These are phyloP conservation scores for Ctenopoma multispine DNA, from an alignment of 2,797 vertebrate species.

Conservation along the genomic window DNA sequence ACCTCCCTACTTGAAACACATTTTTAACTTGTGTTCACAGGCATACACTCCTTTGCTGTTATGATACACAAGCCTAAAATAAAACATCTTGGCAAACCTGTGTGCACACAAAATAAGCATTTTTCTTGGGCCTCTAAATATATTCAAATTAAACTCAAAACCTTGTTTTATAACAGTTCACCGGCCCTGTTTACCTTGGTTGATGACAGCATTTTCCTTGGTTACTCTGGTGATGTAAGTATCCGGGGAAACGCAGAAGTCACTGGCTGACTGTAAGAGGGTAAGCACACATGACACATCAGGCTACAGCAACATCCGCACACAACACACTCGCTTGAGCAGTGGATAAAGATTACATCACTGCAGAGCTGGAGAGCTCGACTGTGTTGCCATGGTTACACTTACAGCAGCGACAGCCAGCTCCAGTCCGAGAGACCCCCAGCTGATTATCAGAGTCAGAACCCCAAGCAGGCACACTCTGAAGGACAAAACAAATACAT, in stretches of 20 bases:
- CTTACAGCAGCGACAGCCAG: constrained; percentile 93
- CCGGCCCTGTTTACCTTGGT: constrained; percentile 76
- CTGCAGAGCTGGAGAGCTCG: constrained; percentile 58
- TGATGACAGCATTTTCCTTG: constrained; percentile 86
- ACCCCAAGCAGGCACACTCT: constrained; percentile 95
- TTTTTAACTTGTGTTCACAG: no score
- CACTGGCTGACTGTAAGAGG: constrained; percentile 89
- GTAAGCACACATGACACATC: constrained; percentile 51
- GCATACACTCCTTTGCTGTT: no score
- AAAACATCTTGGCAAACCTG: no score
- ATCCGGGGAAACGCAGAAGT: constrained; percentile 94
- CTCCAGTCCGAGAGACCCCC: constrained; percentile 92
- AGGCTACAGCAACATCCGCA: constrained; percentile 38
- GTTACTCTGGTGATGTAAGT: constrained; percentile 90
- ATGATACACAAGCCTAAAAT: no score
- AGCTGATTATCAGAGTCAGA: constrained; percentile 93
- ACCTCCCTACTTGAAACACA: no score
- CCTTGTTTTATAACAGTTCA: no score
- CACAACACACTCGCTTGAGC: constrained; percentile 32
- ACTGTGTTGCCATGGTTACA: constrained; percentile 77
- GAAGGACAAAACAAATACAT: constrained; percentile 46
- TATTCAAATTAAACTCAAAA: no score
- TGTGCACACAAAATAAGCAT: no score
- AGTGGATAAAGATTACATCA: constrained; percentile 72
- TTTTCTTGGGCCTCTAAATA: not conserved